Conservation (phyloP, 2,113 vertebrate species). For the Anthoscopus minutus region DNA sequence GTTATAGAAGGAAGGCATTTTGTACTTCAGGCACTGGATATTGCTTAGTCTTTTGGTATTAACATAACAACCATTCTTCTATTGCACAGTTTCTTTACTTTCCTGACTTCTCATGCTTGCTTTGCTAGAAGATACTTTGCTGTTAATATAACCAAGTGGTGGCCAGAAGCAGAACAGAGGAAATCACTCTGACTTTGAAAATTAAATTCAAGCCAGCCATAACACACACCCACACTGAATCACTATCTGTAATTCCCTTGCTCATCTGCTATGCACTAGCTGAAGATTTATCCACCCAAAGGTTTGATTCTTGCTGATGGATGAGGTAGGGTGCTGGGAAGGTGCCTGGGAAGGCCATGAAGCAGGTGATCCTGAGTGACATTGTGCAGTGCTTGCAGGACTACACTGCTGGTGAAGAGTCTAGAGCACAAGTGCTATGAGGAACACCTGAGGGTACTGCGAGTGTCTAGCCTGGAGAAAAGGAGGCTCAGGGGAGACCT, state of each 20-base stretch:
- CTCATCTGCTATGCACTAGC: not conserved
- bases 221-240: not conserved
- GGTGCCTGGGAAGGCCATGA: not conserved
- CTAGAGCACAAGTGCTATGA: not conserved
- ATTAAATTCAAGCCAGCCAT: not conserved
- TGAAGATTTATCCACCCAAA: not conserved
- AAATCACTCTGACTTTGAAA: not conserved
- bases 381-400: not conserved
- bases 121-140: not conserved
- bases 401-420: rapidly evolving
- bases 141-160: not conserved
- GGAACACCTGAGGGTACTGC: not conserved
- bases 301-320: not conserved
- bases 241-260: not conserved
- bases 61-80: not conserved
- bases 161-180: not conserved
- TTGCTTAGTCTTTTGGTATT: not conserved
- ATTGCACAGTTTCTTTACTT: not conserved
- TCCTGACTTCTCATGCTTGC: not conserved
- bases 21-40: not conserved
- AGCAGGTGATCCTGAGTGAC: not conserved
- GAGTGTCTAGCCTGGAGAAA: not conserved
- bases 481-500: not conserved
- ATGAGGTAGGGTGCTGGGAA: not conserved
- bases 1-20: not conserved